Evolutionary conservation across 2,113 vertebrate genomes (phyloP).

Genomic region (Pluvianellus socialis): DNA sequence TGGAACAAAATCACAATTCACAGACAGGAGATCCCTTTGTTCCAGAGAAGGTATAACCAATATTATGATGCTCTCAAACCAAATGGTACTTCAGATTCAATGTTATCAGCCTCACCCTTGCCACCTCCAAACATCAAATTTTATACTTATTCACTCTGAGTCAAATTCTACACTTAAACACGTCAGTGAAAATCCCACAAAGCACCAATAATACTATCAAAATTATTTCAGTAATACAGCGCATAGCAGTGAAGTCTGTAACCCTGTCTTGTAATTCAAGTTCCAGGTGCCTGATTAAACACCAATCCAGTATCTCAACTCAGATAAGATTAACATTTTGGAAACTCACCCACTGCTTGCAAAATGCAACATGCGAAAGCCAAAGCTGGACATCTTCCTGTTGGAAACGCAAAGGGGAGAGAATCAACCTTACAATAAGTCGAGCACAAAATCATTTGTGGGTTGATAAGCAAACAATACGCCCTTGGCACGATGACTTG

Average conservation of each 20-base stretch:
- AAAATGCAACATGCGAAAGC: slow-evolving; percentile 93
- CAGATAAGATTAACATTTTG: background rate
- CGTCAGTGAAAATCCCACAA: background rate
- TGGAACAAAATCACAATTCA: background rate
- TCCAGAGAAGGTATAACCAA: background rate
- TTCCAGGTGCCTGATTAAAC: background rate
- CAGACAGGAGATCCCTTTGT: background rate
- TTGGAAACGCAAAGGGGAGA: background rate
- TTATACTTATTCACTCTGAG: background rate
- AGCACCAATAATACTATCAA: background rate
- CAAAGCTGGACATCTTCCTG: slow-evolving; percentile 94
- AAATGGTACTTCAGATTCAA: background rate
- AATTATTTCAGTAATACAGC: background rate
- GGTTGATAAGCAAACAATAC: background rate
- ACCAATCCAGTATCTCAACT: background rate
- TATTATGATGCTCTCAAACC: background rate
- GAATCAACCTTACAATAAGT: background rate
- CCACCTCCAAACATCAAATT: background rate
- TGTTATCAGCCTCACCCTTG: background rate
- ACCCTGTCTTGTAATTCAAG: background rate
- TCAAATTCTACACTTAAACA: background rate
- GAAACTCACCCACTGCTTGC: slow-evolving; percentile 94
- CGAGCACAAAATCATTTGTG: background rate
- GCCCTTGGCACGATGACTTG: accelerated
- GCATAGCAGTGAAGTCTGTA: background rate